Base-by-base conservation (phyloP, 2,113 vertebrate species). In the Orientallactaga bullata region DNA sequence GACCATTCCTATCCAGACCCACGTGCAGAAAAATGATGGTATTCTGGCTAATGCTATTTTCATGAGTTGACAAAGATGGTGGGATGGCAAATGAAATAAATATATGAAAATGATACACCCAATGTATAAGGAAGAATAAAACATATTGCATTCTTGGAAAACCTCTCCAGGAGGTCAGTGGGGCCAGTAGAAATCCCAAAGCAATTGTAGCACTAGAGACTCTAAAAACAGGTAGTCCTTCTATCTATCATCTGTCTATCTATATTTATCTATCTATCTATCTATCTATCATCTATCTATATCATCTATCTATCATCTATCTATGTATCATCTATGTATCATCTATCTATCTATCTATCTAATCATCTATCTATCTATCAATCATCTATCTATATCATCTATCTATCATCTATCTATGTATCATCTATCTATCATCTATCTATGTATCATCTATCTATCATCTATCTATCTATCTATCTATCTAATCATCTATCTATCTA, bases 161-260 rank as follows among this genome's bases (percentile, higher is more conserved):
- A 86, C 12, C 37, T 95, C 30, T 87, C n/a, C 13, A 28, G 82
- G 65, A 96, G 95, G 83, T 92, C 61, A 35, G n/a, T 82, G 60
- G 69, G 5, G 66, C 39, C 87, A 79, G 47, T 63, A 7, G 60
- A 78, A 93, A 92, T 39, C 35, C 35, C 55, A 65, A 63, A 8
- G 21, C 72, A 88, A 5, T 63, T 92, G 68, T 68, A 61, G 71
- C 28, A 72, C 28, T 61, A 58, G 0, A 37, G 78, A 2, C 61
- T n/a, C n/a, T 69, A 42, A 76, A 42, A 20, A 90, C 91, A 89
- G 69, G 2, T 37, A 47, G 12, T 76, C 21, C 23, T 13, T 68
- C 85, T 93, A 7, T 51, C 51, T 51, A 7, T 51, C 51, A 51
- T 12, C n/a, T n/a, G n/a, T n/a, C n/a, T n/a, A n/a, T n/a, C n/a